Percentiles rank a stretch among this genome's conserved stretches.
Evolutionary conservation across 2,888 invertebrate species (phyloP).

Genomic region (Caenorhabditis becei): DNA sequence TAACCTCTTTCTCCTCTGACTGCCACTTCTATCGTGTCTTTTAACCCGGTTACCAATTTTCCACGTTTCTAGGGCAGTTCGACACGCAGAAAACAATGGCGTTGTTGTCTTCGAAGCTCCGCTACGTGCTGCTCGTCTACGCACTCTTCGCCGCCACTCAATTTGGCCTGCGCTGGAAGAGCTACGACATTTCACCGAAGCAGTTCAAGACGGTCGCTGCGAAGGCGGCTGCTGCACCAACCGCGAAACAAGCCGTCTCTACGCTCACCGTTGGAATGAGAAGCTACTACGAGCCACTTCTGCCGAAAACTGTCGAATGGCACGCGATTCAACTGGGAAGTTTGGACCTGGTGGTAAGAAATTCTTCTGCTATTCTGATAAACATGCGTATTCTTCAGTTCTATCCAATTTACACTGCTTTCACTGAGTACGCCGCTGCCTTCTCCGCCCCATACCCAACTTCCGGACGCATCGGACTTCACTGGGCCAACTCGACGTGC

Average conservation of each 20-base stretch:
- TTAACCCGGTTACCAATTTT: neutral
- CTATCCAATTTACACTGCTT: slow-evolving; percentile 66
- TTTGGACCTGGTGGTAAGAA: slow-evolving; percentile 36
- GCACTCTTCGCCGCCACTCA: slow-evolving; percentile 62
- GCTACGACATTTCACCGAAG: slow-evolving; percentile 76
- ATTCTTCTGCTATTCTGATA: neutral
- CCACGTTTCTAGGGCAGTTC: slow-evolving; percentile 22
- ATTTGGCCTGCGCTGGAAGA: slow-evolving; percentile 71
- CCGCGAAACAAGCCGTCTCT: slow-evolving; percentile 27
- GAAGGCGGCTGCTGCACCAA: slow-evolving; percentile 64
- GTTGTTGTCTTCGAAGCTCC: slow-evolving; percentile 73
- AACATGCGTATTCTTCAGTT: slow-evolving; percentile 31
- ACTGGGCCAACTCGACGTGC: slow-evolving; percentile 81
- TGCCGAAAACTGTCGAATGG: slow-evolving; percentile 52
- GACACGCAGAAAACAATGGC: slow-evolving; percentile 65
- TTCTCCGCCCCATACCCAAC: slow-evolving; percentile 73
- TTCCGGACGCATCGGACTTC: slow-evolving; percentile 77
- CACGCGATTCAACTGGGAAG: slow-evolving; percentile 57
- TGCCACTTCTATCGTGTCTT: neutral
- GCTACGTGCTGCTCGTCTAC: slow-evolving; percentile 68
- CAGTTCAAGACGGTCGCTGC: slow-evolving; percentile 75
- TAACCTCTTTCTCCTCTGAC: neutral
- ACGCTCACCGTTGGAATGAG: slow-evolving; percentile 32
- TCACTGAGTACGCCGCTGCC: slow-evolving; percentile 78
- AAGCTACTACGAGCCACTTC: slow-evolving; percentile 29